Conservation (phyloP, 2,888 invertebrate species). For the Choristoneura rosaceana region DNA sequence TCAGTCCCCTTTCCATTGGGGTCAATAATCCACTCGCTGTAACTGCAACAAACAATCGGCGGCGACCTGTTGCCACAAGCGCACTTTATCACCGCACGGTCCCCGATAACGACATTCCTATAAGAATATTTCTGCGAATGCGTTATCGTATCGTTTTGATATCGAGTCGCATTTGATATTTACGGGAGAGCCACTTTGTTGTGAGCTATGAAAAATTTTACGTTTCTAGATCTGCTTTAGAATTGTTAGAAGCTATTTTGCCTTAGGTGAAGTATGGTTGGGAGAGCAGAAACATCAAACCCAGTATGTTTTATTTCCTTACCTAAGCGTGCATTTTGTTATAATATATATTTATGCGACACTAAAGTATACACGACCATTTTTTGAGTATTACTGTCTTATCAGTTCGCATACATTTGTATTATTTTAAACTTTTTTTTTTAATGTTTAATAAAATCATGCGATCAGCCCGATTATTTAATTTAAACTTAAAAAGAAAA, state of each 20-base stretch:
- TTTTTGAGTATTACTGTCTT: neutral
- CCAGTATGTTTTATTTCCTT: neutral
- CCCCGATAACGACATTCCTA: slow-evolving; percentile 38
- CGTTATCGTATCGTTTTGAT: slow-evolving; percentile 38
- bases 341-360: neutral
- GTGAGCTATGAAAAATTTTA: slow-evolving; percentile 6
- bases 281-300: neutral
- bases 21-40: slow-evolving; percentile 41
- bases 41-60: slow-evolving; percentile 39
- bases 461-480: too few species aligned
- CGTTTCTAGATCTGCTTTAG: neutral
- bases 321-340: neutral
- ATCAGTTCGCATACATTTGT: neutral
- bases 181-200: slow-evolving; percentile 9
- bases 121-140: slow-evolving; percentile 40
- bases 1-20: slow-evolving; percentile 38
- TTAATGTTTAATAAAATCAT: too few species aligned
- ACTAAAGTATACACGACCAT: neutral
- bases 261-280: neutral
- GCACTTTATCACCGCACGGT: slow-evolving; percentile 37
- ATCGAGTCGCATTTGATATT: slow-evolving; percentile 22
- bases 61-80: slow-evolving; percentile 38
- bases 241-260: neutral
- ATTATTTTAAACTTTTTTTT: too few species aligned
- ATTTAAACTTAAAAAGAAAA: too few species aligned